Conservation (phyloP, 2,797 vertebrate genomes). For the Macropodus opercularis region DNA sequence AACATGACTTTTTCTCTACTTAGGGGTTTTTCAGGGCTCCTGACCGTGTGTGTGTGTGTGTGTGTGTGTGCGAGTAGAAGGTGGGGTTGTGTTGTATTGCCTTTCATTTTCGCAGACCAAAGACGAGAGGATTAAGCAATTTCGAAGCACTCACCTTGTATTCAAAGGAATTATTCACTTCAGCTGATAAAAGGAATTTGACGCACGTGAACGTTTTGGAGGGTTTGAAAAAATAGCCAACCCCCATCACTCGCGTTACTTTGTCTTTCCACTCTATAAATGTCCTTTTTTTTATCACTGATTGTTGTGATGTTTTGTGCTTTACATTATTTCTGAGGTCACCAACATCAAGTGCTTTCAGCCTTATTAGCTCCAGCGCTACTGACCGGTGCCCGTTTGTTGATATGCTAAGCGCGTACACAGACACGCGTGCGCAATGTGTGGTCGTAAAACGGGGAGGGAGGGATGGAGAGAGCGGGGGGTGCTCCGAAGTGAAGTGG, state of each 20-base stretch:
- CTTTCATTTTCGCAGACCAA: conserved; percentile 72
- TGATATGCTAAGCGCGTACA: conserved; percentile 13
- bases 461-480: conserved; percentile 20
- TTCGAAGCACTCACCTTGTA: conserved; percentile 74
- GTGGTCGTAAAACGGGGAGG: conserved; percentile 37
- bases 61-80: not conserved
- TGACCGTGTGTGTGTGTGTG: conserved; percentile 36
- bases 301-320: too few relatives aligned
- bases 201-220: conserved; percentile 66
- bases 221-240: conserved; percentile 40
- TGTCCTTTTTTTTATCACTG: too few relatives aligned
- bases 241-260: conserved; percentile 3
- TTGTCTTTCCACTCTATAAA: not conserved
- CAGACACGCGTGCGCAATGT: conserved; percentile 44
- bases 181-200: conserved; percentile 73
- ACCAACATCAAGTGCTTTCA: conserved; percentile 22
- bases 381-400: conserved; percentile 25
- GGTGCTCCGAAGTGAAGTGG: conserved; percentile 50
- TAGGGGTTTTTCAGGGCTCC: conserved; percentile 37
- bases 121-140: conserved; percentile 66
- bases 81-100: conserved; percentile 3
- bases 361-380: not conserved
- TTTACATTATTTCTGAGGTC: not conserved
- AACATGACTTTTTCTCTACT: conserved; percentile 68
- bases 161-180: conserved; percentile 76